Conservation (phyloP, 1,140 invertebrate species). For the Aphaenogaster rudis region DNA sequence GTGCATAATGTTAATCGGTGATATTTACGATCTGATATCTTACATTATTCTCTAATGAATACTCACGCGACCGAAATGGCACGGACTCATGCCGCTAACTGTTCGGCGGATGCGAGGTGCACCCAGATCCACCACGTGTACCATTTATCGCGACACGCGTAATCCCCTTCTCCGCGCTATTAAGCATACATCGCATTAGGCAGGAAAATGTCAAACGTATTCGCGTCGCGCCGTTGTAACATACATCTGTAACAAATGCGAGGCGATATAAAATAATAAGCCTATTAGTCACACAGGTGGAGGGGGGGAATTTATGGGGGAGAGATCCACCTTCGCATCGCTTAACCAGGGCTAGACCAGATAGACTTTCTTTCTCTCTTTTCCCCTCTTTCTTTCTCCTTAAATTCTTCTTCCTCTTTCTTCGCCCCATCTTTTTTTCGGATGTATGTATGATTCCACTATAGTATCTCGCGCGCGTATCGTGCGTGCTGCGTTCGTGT, state of each 20-base stretch:
- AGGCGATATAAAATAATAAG: conserved; percentile 86
- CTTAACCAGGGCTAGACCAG: conserved; percentile 42
- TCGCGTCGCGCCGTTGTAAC: conserved; percentile 50
- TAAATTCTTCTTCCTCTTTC: neutral
- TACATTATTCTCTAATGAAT: neutral
- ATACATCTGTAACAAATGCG: conserved; percentile 82
- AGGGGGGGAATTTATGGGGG: conserved; percentile 24
- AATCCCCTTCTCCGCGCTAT: conserved; percentile 80
- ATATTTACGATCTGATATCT: neutral
- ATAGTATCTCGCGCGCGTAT: conserved; percentile 56
- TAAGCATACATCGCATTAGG: conserved; percentile 82
- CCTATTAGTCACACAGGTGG: conserved; percentile 84
- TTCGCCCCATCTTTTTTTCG: conserved; percentile 28
- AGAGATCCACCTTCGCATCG: conserved; percentile 52
- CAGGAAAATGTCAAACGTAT: conserved; percentile 69
- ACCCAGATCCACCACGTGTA: conserved; percentile 13
- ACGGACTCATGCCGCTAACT: neutral
- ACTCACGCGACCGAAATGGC: neutral
- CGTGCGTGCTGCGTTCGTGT: conserved; percentile 52
- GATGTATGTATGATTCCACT: conserved; percentile 43
- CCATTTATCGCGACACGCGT: conserved; percentile 67
- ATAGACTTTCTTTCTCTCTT: conserved; percentile 55
- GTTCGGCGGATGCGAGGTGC: conserved; percentile 4
- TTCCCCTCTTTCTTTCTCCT: conserved; percentile 20
- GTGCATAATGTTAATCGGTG: neutral